Base-by-base conservation (phyloP, 2,113 vertebrate genomes). In the Paradoxurus hermaphroditus region DNA sequence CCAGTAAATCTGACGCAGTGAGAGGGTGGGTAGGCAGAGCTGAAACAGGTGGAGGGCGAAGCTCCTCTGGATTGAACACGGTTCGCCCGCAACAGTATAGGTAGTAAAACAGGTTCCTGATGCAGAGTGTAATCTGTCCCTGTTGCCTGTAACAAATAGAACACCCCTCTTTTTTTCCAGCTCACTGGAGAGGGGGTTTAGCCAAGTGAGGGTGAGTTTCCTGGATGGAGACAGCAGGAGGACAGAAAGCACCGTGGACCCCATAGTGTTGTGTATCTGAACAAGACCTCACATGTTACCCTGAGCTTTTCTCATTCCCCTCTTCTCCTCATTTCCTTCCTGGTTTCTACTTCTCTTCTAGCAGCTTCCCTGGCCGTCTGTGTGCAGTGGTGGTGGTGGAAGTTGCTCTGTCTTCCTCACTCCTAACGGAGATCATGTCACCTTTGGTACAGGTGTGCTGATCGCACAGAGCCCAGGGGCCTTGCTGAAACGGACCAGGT, bases 101-200 rank as follows among this genome's bases (percentile, higher is more conserved):
- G 36, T 44, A 27, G 18, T 94, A 34, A 85, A 96, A 79, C 15
- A 90, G 34, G n/a, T 77, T 31, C n/a, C n/a, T 29, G 44, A 19
- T 39, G 81, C 36, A 70, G 72, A 36, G 8, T 2, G 9, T 23
- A 77, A 75, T 63, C 0, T 1, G 59, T 63, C 53, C 44, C 36
- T 91, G 36, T 95, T 97, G 27, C 19, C 3, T 34, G 3, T 23
- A 72, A 82, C 36, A 53, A 73, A 68, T 51, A 87, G 39, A 39
- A 7, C 12, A 65, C 4, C 23, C 51, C 27, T 56, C 41, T 39
- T 72, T 95, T 94, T 94, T 12, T 34, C 65, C 68, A 94, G 68
- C 18, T 84, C 3, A 0, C 44, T 70, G 51, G 51, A 85, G 56
- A 70, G 36, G 9, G 12, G 31, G 16, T 25, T 97, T 91, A 53